Conservation (phyloP, 2,113 vertebrate species). For the Tetraodon nigroviridis region DNA sequence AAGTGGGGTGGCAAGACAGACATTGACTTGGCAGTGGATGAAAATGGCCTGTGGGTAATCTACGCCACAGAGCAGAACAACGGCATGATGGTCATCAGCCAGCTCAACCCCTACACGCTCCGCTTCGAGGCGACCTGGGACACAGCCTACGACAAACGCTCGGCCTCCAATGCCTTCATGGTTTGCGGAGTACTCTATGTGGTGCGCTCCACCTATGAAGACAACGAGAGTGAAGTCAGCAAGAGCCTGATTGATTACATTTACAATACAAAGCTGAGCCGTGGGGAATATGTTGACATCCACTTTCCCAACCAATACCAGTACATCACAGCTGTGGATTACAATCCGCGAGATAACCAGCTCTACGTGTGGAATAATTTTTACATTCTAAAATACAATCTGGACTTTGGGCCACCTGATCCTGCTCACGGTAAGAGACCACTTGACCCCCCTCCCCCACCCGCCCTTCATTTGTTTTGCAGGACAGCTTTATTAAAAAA, state of each 20-base stretch:
- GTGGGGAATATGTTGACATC: constrained; percentile 89
- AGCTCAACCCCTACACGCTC: constrained; percentile 96
- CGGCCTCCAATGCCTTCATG: constrained; percentile 98
- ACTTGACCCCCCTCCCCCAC: neutral
- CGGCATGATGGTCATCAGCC: constrained; percentile 97
- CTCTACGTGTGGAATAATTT: constrained; percentile 99
- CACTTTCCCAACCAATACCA: constrained; percentile 99
- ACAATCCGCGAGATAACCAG: constrained; percentile 97
- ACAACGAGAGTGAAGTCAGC: constrained; percentile 96
- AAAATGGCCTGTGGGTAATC: constrained; percentile 98
- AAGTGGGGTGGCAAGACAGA: constrained; percentile 99
- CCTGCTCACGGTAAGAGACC: constrained; percentile 90
- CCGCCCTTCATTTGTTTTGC: constrained; percentile 9
- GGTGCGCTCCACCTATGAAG: constrained; percentile 94
- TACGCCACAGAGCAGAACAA: constrained; percentile 99
- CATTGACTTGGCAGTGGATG: constrained; percentile 95
- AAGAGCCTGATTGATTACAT: constrained; percentile 94
- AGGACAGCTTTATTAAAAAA: constrained; percentile 33
- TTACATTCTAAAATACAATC: constrained; percentile 94
- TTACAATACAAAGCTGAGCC: constrained; percentile 92
- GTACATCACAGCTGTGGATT: constrained; percentile 98
- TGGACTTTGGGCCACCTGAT: constrained; percentile 95
- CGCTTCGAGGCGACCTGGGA: constrained; percentile 98
- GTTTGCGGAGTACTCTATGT: constrained; percentile 97
- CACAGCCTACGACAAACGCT: constrained; percentile 92